Evolutionary conservation across 2,888 invertebrate species (phyloP).

Genomic region (Nineta flava): DNA sequence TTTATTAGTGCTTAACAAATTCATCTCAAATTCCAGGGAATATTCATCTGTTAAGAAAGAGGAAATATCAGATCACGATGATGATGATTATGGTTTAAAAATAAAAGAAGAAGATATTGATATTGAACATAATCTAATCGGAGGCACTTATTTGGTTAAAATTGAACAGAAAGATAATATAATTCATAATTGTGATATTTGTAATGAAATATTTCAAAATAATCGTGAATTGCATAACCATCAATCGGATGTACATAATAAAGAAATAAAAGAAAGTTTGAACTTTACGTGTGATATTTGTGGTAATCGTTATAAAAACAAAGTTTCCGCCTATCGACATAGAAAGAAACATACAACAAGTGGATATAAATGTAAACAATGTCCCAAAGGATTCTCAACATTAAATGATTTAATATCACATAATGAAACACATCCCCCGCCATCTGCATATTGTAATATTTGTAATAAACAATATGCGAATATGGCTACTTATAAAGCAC

Average conservation of each 20-base stretch:
- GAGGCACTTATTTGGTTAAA: constrained; percentile 4
- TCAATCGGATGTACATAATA: too few species aligned
- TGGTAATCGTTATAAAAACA: too few species aligned
- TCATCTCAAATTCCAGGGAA: too few species aligned
- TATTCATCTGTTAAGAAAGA: background rate
- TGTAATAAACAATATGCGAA: too few species aligned
- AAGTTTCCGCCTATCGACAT: too few species aligned
- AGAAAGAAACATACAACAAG: too few species aligned
- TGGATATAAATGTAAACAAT: constrained; percentile 24
- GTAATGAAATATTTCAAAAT: constrained; percentile 11
- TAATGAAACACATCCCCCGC: background rate
- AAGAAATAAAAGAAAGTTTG: too few species aligned
- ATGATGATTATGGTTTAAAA: background rate
- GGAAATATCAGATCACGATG: background rate
- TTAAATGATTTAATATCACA: constrained; percentile 31
- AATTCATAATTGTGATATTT: constrained; percentile 10
- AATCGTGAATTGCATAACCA: too few species aligned
- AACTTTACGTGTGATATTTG: too few species aligned
- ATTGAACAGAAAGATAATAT: background rate
- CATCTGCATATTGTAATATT: background rate
- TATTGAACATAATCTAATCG: background rate
- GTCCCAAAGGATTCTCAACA: constrained; percentile 31
- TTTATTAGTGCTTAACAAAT: too few species aligned
- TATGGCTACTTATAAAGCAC: too few species aligned
- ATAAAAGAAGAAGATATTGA: too few species aligned